Percentiles rank a stretch among this genome's conserved stretches.
Conservation (phyloP, 2,113 vertebrate species). For the Drymodes brunneopygia region DNA sequence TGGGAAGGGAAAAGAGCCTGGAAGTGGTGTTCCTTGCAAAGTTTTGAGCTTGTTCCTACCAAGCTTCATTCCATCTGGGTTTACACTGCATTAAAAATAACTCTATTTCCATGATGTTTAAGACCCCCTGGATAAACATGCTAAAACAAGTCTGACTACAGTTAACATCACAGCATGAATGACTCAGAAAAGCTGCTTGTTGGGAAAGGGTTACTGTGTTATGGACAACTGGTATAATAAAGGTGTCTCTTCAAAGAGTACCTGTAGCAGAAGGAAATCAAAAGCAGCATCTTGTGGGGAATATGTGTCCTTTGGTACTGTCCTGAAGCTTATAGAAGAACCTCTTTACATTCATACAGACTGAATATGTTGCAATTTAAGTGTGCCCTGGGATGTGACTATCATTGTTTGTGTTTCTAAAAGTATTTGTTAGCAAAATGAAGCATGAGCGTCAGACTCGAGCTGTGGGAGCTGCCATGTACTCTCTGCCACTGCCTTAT, state of each 20-base stretch:
- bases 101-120: neutral
- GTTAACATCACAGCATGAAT: neutral
- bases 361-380: neutral
- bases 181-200: neutral
- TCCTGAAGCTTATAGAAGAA: neutral
- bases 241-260: neutral
- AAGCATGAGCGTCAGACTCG: rapidly evolving
- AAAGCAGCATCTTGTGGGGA: neutral
- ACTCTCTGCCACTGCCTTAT: neutral
- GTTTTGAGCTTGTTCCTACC: neutral
- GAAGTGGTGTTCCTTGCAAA: neutral
- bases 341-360: neutral
- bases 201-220: neutral
- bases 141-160: neutral
- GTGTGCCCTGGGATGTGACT: neutral
- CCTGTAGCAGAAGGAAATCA: neutral
- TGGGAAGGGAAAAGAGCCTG: neutral
- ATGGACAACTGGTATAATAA: neutral
- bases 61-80: neutral
- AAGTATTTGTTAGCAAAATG: neutral
- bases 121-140: neutral
- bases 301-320: neutral
- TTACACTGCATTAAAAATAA: neutral
- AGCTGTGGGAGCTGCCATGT: neutral
- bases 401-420: neutral